A percentile compares a stretch with the other conserved stretches of the same genome.
These are phyloP conservation scores for Pseudococcus jackbeardsleyi DNA, from an alignment of 2,888 invertebrate genomes.

Conservation along the genomic window DNA sequence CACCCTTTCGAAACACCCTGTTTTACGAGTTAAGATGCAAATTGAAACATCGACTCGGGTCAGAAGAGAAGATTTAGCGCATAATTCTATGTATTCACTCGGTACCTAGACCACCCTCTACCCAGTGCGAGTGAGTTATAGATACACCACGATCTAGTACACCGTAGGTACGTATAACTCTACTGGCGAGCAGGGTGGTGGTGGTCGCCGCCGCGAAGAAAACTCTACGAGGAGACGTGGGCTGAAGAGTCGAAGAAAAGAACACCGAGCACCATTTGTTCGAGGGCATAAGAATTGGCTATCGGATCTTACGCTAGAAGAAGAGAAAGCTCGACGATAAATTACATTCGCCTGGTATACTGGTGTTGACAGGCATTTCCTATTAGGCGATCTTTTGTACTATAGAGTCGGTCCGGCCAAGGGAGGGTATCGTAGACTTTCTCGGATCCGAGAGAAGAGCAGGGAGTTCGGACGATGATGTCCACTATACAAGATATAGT, in stretches of 20 bases:
- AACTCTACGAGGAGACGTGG: neutral
- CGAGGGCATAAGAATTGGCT: constrained; percentile 26
- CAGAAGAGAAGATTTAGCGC: neutral
- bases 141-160: neutral
- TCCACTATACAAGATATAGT: constrained; percentile 45
- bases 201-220: neutral
- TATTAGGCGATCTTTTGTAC: constrained; percentile 44
- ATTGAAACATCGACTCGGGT: neutral
- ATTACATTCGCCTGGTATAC: constrained; percentile 38
- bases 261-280: constrained; percentile 21
- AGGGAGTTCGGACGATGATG: neutral
- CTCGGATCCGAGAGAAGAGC: neutral
- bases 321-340: neutral
- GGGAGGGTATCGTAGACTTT: neutral
- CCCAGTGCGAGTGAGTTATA: neutral
- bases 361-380: constrained; percentile 55
- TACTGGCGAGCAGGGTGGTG: neutral
- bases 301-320: neutral
- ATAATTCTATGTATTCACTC: neutral
- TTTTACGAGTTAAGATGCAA: neutral
- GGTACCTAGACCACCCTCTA: neutral
- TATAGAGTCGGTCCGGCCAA: neutral
- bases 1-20: neutral
- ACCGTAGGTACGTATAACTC: neutral
- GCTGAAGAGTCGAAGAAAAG: neutral